Evolutionary conservation across 2,888 invertebrate genomes (phyloP).

Genomic region (Pristionchus fissidentatus): DNA sequence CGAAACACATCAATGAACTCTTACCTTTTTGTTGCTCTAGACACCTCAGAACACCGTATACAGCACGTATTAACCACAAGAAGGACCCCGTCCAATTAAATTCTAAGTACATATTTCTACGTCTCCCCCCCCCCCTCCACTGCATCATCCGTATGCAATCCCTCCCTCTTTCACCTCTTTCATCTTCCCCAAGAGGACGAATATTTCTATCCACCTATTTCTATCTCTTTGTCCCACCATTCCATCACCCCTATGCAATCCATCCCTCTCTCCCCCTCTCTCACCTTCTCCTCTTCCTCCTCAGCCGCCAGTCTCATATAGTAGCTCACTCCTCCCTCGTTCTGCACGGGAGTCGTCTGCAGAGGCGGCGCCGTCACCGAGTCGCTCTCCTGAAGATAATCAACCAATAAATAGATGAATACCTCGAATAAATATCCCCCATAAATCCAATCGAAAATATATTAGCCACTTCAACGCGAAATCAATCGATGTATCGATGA

Average conservation of each 20-base stretch:
- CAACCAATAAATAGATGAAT: too few relatives aligned
- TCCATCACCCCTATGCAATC: not conserved
- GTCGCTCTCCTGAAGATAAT: not conserved
- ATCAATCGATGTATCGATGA: not conserved
- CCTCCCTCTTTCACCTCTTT: too few relatives aligned
- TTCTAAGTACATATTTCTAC: too few relatives aligned
- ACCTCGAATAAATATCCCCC: not conserved
- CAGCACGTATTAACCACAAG: not conserved
- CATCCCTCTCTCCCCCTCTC: not conserved
- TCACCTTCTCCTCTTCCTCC: conserved; percentile 5
- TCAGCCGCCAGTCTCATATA: conserved; percentile 60
- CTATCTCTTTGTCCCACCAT: too few relatives aligned
- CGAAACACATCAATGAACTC: not conserved
- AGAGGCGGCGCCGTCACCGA: not conserved
- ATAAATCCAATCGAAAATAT: not conserved
- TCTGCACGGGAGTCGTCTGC: conserved; percentile 58
- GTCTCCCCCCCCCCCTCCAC: too few relatives aligned
- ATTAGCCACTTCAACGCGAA: not conserved
- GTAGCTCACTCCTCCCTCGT: conserved; percentile 64
- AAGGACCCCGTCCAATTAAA: too few relatives aligned
- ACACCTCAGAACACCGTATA: not conserved
- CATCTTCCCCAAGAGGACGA: too few relatives aligned
- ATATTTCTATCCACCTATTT: too few relatives aligned
- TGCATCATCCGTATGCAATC: too few relatives aligned
- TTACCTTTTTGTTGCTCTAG: not conserved